Percentiles rank a stretch among this genome's conserved stretches.
Conservation (phyloP, 2,113 vertebrate genomes). For the Megaceryle torquata region DNA sequence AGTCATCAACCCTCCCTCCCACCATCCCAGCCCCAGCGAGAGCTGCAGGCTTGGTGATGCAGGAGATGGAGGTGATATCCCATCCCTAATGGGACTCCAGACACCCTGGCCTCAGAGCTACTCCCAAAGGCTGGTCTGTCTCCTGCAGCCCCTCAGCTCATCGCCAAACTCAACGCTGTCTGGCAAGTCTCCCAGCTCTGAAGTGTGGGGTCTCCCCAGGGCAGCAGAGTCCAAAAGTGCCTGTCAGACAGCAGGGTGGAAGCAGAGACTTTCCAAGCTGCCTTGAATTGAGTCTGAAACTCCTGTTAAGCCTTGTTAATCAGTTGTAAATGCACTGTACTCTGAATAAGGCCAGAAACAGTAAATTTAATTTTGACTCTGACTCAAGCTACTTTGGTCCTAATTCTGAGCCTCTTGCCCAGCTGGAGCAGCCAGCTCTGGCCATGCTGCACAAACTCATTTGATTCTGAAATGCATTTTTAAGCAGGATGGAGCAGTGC, state of each 20-base stretch:
- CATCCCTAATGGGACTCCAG: background rate
- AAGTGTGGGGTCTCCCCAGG: constrained; percentile 1
- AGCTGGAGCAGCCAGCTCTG: constrained; percentile 5
- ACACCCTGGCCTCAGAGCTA: background rate
- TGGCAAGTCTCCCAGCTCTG: constrained; percentile 23
- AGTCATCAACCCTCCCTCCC: background rate
- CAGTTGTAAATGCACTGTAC: constrained; percentile 34
- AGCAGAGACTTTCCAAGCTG: constrained; percentile 35
- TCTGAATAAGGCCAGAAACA: constrained; percentile 48
- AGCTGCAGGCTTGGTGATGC: background rate
- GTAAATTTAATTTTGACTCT: constrained; percentile 55
- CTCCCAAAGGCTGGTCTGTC: background rate
- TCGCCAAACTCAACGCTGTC: background rate
- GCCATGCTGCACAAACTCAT: constrained; percentile 31
- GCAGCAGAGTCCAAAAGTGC: constrained; percentile 12
- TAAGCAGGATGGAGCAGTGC: constrained; percentile 35
- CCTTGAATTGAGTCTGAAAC: constrained; percentile 39
- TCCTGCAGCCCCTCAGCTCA: background rate
- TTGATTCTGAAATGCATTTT: constrained; percentile 52
- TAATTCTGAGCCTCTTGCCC: constrained; percentile 14
- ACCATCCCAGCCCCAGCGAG: background rate
- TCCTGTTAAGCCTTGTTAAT: constrained; percentile 42
- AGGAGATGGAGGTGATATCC: background rate
- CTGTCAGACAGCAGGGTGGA: constrained; percentile 49
- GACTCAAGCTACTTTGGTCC: constrained; percentile 46